A percentile compares a stretch with the other conserved stretches of the same genome.
These are phyloP conservation scores for Bombus waltoni DNA, from an alignment of 1,140 invertebrate species.

Conservation along the genomic window DNA sequence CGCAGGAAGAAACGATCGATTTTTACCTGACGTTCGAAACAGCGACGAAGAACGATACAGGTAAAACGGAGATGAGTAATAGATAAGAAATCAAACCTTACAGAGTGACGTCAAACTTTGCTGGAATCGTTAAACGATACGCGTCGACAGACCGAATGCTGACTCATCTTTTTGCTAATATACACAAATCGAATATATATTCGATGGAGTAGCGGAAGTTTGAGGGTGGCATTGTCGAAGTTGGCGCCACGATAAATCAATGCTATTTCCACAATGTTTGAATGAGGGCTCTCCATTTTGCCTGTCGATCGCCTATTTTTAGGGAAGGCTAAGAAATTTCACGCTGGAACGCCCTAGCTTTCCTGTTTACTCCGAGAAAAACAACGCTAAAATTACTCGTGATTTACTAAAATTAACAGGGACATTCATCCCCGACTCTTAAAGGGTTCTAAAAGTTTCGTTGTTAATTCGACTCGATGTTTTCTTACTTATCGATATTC, in stretches of 20 bases:
- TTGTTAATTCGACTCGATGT: too few relatives aligned
- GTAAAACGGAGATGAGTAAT: neutral
- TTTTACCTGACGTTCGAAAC: neutral
- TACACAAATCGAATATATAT: neutral
- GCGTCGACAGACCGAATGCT: neutral
- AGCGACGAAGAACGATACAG: too few relatives aligned
- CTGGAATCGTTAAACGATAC: neutral
- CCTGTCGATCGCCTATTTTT: slow-evolving; percentile 30
- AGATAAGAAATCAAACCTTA: neutral
- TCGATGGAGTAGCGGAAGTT: slow-evolving; percentile 34
- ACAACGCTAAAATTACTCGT: neutral
- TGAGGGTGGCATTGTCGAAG: slow-evolving; percentile 9
- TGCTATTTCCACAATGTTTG: slow-evolving; percentile 42
- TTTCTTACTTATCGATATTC: too few relatives aligned
- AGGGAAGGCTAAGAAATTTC: slow-evolving; percentile 27
- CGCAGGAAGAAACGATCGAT: neutral
- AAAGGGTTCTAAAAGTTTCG: too few relatives aligned
- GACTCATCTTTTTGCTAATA: neutral
- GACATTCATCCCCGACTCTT: too few relatives aligned
- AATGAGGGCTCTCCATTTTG: slow-evolving; percentile 40
- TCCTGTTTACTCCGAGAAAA: neutral
- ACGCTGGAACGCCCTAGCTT: neutral
- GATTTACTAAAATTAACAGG: neutral
- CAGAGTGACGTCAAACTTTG: too few relatives aligned
- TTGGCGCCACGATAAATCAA: slow-evolving; percentile 46